Percentiles rank a stretch among this genome's conserved stretches.
These are phyloP conservation scores for Drosophila helvetica DNA, from an alignment of 2,888 invertebrate genomes.

Conservation along the genomic window DNA sequence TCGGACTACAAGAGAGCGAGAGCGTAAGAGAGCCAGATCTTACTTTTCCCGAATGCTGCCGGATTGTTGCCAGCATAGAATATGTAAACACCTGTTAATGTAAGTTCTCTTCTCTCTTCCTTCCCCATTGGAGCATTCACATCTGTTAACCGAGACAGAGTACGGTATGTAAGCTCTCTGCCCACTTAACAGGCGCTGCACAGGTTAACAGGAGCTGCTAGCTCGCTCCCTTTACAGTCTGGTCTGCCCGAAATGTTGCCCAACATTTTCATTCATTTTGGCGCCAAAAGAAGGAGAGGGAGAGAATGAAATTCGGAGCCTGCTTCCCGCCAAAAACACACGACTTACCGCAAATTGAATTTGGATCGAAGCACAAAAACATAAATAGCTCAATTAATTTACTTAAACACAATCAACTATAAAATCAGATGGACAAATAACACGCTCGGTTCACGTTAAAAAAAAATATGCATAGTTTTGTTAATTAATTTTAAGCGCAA, in stretches of 20 bases:
- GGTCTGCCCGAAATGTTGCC: constrained; percentile 9
- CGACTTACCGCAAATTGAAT: constrained; percentile 60
- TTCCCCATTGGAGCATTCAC: neutral
- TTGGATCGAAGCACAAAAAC: constrained; percentile 47
- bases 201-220: constrained; percentile 14
- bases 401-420: constrained; percentile 61
- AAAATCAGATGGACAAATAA: constrained; percentile 50
- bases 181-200: neutral
- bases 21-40: neutral
- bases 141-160: neutral
- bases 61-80: constrained; percentile 4
- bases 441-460: constrained; percentile 57
- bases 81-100: neutral
- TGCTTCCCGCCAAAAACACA: constrained; percentile 62
- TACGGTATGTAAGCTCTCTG: neutral
- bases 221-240: neutral
- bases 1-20: neutral
- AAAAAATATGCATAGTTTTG: constrained; percentile 40
- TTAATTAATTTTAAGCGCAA: constrained; percentile 50
- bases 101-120: neutral
- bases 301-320: constrained; percentile 7
- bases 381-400: constrained; percentile 38
- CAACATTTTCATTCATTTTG: constrained; percentile 42
- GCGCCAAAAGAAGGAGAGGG: constrained; percentile 44
- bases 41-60: neutral